Base-by-base conservation (phyloP, 2,113 vertebrate genomes). In the Grallaria varia region DNA sequence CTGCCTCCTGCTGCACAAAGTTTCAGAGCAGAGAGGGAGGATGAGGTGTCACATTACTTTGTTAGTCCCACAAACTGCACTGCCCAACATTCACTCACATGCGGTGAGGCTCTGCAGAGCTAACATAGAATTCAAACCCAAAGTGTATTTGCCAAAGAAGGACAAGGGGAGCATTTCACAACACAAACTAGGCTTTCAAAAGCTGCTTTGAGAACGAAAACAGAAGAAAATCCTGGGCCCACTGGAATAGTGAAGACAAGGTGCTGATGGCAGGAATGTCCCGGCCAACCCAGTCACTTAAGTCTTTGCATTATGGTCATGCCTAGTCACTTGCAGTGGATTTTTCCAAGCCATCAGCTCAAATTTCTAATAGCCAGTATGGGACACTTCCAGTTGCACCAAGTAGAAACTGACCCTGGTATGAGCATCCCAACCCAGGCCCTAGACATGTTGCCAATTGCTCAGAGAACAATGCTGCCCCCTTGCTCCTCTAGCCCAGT, bases 381-480 rank as follows among this genome's bases (percentile, higher is more conserved):
- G 24, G 35, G 55, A 84, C 28, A 30, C 12, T 35, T 86, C 55
- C 27, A 84, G 39, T 75, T 74, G 14, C 28, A 53, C 24, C 39
- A 47, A 49, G 33, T 0, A 80, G 63, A 67, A 44, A 31, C 52
- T 87, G 74, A 85, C 9, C 23, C 64, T 59, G n/a, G 28, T 47
- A 74, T 2, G 1, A 74, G 18, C 58, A 86, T 71, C 58, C 30
- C 64, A 84, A 24, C 4, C 9, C 68, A 74, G n/a, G 50, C 39
- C 78, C 42, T 74, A 83, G 47, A 74, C 3, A 8, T 0, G 0
- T 1, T 80, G 69, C 76, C 75, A 93, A 89, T 21, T 71, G 30
- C 78, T 90, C 67, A 31, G 39, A 90, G 79, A 95, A 88, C 49
- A 93, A 74, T 50, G 30, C 60, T 69, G 84, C 31, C 62, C 64